Base-by-base conservation (phyloP, 2,797 vertebrate species). In the Falco rusticolus region DNA sequence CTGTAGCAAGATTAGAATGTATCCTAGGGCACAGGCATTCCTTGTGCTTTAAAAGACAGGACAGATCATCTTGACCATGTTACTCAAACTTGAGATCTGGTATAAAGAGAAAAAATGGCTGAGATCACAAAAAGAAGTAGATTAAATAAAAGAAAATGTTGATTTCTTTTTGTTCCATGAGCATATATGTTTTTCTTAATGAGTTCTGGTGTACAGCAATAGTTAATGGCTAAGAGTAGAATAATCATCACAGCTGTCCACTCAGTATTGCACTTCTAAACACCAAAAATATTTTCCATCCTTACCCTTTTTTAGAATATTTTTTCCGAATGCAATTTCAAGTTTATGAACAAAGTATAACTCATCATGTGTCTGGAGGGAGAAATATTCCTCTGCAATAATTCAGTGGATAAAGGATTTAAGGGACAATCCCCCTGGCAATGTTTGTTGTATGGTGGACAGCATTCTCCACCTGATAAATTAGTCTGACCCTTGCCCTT, bases 281-380 rank as follows among this genome's bases (percentile, higher is more conserved):
- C 54, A 24, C 12, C 28, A 26, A 89, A 93, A 93, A 48, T 54
- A 70, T 82, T 93, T 93, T 82, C 31, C 22, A 29, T 48, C 48
- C 8, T 66, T 79, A 31, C 2, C 16, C 10, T 90, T 39, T 72
- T 93, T 80, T 48, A 72, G 41, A 80, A 54, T 81, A 47, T 51
- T 75, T 87, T 94, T 96, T 88, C 37, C 13, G 81, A 94, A 82
- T 70, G 25, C 14, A 92, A 43, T 77, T 90, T 91, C 39, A 87
- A 77, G 41, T 39, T 68, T 70, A 48, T 54, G 64, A 92, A 25
- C 29, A 95, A 89, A 92, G 79, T 80, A 41, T 60, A 89, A 74
- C n/a, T 87, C 15, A 37, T 41, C 16, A 16, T 24, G 11, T 65
- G 68, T 80, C 75, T 84, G 37, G 56, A 93, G 48, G 34, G 70